Evolutionary conservation across 2,797 vertebrate species (phyloP), one percentile per base, ranked within the genome.

Genomic region (Leucoraja ocellata): DNA sequence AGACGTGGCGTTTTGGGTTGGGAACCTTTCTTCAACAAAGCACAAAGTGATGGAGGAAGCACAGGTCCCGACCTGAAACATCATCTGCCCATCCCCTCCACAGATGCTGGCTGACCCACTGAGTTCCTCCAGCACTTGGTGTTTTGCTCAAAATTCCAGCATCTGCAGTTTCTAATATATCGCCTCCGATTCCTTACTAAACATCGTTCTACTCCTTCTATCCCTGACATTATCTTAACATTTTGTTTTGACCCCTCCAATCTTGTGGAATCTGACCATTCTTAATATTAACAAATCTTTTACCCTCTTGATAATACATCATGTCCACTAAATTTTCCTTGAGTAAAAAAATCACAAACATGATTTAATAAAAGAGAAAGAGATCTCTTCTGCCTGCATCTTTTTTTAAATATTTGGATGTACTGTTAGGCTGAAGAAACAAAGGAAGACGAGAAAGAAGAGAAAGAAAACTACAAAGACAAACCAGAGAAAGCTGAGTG

Each of bases 401-500:
- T 16, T 71, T 79, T 16, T 93, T 68, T 0, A 71, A 71, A 63
- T n/a, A 65, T 54, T 61, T 54, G 14, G n/a, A 88, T 93, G n/a
- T 84, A 36, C 23, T 28, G 18, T 46, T 93, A 98, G 98, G 96
- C 97, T 0, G 97, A 97, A 94, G 95, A 95, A 93, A 95, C 95
- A 14, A 95, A 96, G 68, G 96, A 97, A 94, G 96, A 96, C 63
- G 97, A 97, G 94, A 98, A 96, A 93, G 97, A 97, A 93, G 96
- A 95, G 58, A 96, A 96, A 93, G 96, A 96, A 78, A 97, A 97
- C 94, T 95, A 94, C 93, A 97, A 97, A 94, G 95, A 96, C 39
- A 97, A 98, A 95, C 95, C 97, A 1, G 97, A 98, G 95, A 97
- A 97, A 95, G 96, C 97, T 11, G 97, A 97, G 98, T 99, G 97